These are phyloP conservation scores for Mormyrops attenuatus DNA, from an alignment of 2,797 vertebrate species.

Conservation along the genomic window DNA sequence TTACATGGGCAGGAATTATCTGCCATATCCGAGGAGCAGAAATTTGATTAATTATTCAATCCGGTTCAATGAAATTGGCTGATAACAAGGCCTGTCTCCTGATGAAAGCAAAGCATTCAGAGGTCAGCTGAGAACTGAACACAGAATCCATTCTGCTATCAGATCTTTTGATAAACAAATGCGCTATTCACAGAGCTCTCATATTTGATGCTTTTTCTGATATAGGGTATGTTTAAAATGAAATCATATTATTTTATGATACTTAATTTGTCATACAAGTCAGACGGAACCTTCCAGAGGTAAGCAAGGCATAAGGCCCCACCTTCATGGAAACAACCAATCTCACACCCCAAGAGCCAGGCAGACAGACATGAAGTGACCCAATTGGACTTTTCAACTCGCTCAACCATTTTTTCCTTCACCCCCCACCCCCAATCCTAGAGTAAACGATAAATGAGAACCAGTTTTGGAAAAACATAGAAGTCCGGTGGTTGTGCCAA, in stretches of 20 bases:
- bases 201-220: background rate
- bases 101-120: background rate
- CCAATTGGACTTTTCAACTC: background rate
- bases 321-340: background rate
- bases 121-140: conserved; percentile 7
- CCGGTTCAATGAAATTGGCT: background rate
- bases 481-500: background rate
- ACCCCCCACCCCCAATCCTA: background rate
- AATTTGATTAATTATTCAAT: conserved; percentile 19
- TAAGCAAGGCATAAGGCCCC: background rate
- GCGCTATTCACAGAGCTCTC: background rate
- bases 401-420: background rate
- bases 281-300: background rate
- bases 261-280: background rate
- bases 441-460: background rate
- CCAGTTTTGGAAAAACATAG: background rate
- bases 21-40: background rate
- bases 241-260: background rate
- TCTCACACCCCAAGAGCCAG: too few relatives aligned
- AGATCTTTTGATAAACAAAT: background rate
- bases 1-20: background rate
- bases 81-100: conserved; percentile 55
- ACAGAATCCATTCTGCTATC: background rate
- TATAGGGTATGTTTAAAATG: background rate
- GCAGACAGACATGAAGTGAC: background rate